A percentile compares a stretch with the other conserved stretches of the same genome.
phyloP scores from a whole-genome alignment of 1,140 invertebrate species.

The Megalonaias nervosa region DNA sequence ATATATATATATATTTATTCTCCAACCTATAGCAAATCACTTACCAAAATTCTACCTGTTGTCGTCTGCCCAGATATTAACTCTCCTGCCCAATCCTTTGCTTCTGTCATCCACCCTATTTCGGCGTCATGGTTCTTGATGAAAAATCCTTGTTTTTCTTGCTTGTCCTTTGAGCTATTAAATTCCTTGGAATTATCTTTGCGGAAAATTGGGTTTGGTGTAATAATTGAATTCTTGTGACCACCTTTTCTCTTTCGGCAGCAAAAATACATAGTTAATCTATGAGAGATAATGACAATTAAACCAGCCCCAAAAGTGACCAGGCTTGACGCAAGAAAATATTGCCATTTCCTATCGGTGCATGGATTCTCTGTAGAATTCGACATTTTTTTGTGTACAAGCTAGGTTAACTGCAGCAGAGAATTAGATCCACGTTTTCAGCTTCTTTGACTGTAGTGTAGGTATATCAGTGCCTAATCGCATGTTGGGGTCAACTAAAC shows the following conservation, averaged over 20 bases:
- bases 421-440: no score
- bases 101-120: constrained; percentile 85
- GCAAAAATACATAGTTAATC: constrained; percentile 91
- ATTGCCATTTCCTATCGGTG: constrained; percentile 62
- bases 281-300: constrained; percentile 85
- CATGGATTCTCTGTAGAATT: no score
- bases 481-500: no score
- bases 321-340: constrained; percentile 94
- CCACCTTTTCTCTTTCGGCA: constrained; percentile 79
- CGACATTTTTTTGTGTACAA: no score
- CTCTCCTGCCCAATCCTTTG: constrained; percentile 99
- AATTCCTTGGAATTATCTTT: constrained; percentile 10
- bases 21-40: no score
- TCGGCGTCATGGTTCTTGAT: constrained; percentile 67
- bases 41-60: constrained; percentile 98
- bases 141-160: constrained; percentile 25
- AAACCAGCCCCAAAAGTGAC: constrained; percentile 94
- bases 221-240: constrained; percentile 19
- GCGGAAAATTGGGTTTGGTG: constrained; percentile 35
- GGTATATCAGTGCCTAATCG: no score
- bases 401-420: no score
- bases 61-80: constrained; percentile 99
- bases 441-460: no score
- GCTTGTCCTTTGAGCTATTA: constrained; percentile 4
- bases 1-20: no score